Conservation (phyloP, 2,888 invertebrate genomes). For the Notodonta dromedarius region DNA sequence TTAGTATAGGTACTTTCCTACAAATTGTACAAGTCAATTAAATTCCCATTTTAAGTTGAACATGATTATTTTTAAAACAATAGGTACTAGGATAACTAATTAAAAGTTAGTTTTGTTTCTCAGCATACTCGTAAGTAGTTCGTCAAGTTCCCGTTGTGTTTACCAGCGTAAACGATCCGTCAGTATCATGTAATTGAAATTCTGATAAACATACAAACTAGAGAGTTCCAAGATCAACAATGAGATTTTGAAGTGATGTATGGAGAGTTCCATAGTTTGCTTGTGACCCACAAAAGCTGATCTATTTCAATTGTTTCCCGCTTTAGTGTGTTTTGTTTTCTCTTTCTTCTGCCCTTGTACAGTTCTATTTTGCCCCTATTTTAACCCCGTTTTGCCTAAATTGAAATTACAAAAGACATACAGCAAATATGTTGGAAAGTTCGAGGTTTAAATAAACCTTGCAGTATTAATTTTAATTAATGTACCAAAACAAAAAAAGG, state of each 20-base stretch:
- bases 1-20: no score
- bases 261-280: neutral
- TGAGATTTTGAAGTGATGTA: slow-evolving; percentile 7
- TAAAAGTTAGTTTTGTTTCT: no score
- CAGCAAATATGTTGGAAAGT: no score
- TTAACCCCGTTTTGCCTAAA: neutral
- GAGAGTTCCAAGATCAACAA: neutral
- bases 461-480: no score
- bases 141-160: slow-evolving; percentile 11
- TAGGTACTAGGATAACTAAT: no score
- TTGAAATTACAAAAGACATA: no score
- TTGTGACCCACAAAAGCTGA: slow-evolving; percentile 12
- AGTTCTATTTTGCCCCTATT: no score
- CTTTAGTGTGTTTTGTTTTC: slow-evolving; percentile 10
- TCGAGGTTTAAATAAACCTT: no score
- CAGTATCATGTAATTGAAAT: slow-evolving; percentile 16
- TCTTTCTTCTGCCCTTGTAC: neutral
- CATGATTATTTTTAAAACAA: no score
- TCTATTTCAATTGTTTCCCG: slow-evolving; percentile 28
- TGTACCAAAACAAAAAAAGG: no score
- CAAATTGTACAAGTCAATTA: no score
- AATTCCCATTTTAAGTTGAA: no score
- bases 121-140: neutral
- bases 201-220: slow-evolving; percentile 12
- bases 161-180: slow-evolving; percentile 3